Conservation (phyloP, 2,888 invertebrate species). For the Nesidiocoris tenuis region DNA sequence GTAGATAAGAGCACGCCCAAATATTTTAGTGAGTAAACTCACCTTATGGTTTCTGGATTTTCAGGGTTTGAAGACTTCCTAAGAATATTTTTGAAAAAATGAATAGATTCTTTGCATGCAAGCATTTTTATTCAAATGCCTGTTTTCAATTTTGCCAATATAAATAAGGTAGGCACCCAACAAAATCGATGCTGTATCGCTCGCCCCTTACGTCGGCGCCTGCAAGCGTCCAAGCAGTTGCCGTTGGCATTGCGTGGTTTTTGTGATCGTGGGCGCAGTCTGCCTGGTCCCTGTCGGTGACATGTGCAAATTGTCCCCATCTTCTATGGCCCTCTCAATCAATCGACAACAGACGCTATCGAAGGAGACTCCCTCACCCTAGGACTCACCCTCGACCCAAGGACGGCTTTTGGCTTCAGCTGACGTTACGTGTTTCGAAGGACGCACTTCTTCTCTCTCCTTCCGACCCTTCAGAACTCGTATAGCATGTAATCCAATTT, state of each 20-base stretch:
- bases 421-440: neutral
- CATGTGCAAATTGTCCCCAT: constrained; percentile 38
- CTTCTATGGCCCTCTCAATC: constrained; percentile 33
- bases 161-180: too few species aligned
- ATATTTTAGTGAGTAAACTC: too few species aligned
- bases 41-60: too few species aligned
- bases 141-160: too few species aligned
- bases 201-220: neutral
- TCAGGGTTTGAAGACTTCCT: too few species aligned
- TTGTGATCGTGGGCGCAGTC: constrained; percentile 17
- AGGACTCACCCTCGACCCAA: neutral
- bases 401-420: neutral
- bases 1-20: too few species aligned
- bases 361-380: neutral
- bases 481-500: constrained; percentile 15
- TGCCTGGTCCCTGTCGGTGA: constrained; percentile 20
- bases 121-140: too few species aligned
- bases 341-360: constrained; percentile 28
- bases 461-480: too few species aligned
- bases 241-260: constrained; percentile 20
- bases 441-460: neutral
- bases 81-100: too few species aligned
- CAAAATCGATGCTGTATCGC: too few species aligned
- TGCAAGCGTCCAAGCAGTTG: neutral
- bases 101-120: too few species aligned